These are phyloP conservation scores for Hyperopisus bebe DNA, from an alignment of 2,113 vertebrate species.

Conservation along the genomic window DNA sequence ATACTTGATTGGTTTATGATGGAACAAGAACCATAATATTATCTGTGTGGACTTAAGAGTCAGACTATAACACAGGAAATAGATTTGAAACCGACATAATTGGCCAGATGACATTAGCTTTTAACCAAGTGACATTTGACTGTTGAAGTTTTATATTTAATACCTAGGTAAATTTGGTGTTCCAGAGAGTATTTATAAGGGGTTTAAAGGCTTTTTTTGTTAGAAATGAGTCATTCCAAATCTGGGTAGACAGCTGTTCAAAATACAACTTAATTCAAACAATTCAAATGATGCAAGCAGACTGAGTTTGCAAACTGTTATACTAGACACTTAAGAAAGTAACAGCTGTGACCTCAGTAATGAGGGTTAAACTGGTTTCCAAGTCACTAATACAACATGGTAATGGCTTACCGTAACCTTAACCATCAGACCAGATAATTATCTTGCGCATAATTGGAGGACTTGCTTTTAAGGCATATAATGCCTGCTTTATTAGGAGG, in stretches of 20 bases:
- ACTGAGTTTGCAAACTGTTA: not conserved
- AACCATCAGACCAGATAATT: conserved; percentile 6
- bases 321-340: not conserved
- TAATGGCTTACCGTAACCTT: conserved; percentile 23
- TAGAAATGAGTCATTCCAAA: not conserved
- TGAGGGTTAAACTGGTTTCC: conserved; percentile 16
- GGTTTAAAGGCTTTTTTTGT: not conserved
- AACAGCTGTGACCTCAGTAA: conserved; percentile 16
- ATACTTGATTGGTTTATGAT: not conserved
- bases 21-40: not conserved
- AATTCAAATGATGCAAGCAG: not conserved
- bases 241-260: not conserved
- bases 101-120: not conserved
- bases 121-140: not conserved
- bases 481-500: not conserved
- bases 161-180: not conserved
- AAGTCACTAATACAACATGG: not conserved
- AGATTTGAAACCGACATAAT: not conserved
- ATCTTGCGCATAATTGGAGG: conserved; percentile 7
- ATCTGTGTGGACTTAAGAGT: not conserved
- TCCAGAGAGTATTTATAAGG: not conserved
- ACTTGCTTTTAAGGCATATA: conserved; percentile 12
- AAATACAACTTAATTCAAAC: not conserved
- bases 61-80: not conserved
- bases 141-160: not conserved